A percentile compares a stretch with the other conserved stretches of the same genome.
phyloP scores from a whole-genome alignment of 2,797 vertebrate species.

The Staurois parvus region DNA sequence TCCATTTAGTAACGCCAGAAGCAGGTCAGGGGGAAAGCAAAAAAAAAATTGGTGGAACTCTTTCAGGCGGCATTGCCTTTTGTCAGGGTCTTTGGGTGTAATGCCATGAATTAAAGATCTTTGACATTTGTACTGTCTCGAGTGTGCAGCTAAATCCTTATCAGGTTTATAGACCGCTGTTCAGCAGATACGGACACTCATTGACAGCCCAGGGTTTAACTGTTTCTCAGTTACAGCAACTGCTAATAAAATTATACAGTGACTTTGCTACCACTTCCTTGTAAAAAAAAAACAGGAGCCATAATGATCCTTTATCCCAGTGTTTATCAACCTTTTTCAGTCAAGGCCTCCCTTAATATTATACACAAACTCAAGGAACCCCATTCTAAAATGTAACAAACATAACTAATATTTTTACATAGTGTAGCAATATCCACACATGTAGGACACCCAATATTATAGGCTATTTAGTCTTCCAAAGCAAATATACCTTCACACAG shows the following conservation, averaged over 20 bases:
- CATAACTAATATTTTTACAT: too few relatives aligned
- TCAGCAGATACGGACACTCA: conserved; percentile 19
- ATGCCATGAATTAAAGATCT: conserved; percentile 32
- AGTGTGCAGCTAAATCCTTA: conserved; percentile 28
- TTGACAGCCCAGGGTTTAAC: not conserved
- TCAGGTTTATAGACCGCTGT: conserved; percentile 21
- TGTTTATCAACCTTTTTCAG: too few relatives aligned
- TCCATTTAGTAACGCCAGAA: conserved; percentile 46
- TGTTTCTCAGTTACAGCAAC: not conserved
- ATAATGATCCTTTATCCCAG: not conserved
- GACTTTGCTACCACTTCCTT: not conserved
- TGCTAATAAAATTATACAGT: conserved; percentile 2
- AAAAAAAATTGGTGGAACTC: not conserved
- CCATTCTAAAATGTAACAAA: too few relatives aligned
- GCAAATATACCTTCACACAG: too few relatives aligned
- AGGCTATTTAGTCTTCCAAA: too few relatives aligned
- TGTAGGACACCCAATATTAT: too few relatives aligned
- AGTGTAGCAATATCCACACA: too few relatives aligned
- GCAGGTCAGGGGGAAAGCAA: conserved; percentile 24
- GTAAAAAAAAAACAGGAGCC: not conserved
- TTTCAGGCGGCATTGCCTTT: conserved; percentile 16
- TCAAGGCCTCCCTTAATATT: too few relatives aligned
- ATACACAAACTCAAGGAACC: too few relatives aligned
- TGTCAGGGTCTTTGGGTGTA: conserved; percentile 20
- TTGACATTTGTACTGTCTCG: conserved; percentile 44